A percentile compares a stretch with the other conserved stretches of the same genome.
Evolutionary conservation across 1,140 invertebrate species (phyloP).

Genomic region (Notospermus geniculatus): DNA sequence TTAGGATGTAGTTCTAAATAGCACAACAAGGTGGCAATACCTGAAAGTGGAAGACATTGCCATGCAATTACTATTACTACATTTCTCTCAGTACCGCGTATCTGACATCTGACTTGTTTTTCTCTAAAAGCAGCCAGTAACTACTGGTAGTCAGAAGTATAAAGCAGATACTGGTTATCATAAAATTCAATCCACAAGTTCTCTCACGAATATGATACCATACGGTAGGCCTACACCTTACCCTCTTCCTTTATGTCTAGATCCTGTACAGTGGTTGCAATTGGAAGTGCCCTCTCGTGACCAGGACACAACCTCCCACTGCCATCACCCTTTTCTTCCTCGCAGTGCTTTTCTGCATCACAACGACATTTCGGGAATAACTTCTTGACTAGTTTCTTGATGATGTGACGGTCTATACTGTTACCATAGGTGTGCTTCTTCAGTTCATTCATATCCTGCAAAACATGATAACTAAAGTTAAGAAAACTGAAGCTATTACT

Average conservation of each 20-base stretch:
- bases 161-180: too few relatives aligned
- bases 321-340: slow-evolving; percentile 17
- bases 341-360: slow-evolving; percentile 16
- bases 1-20: slow-evolving; percentile 82
- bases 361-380: slow-evolving; percentile 82
- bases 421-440: slow-evolving; percentile 84
- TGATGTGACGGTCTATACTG: slow-evolving; percentile 77
- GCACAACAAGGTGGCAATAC: slow-evolving; percentile 82
- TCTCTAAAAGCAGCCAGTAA: background rate
- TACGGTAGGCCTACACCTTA: slow-evolving; percentile 13
- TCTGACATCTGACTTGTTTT: too few relatives aligned
- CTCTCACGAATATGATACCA: background rate
- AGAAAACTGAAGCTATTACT: too few relatives aligned
- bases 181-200: background rate
- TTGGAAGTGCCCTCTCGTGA: slow-evolving; percentile 84
- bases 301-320: slow-evolving; percentile 64
- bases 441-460: slow-evolving; percentile 79
- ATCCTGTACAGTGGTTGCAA: slow-evolving; percentile 73
- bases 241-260: slow-evolving; percentile 89
- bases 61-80: too few relatives aligned
- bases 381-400: slow-evolving; percentile 78
- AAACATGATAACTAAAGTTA: background rate
- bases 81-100: background rate
- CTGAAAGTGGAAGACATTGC: slow-evolving; percentile 28
- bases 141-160: too few relatives aligned